These are phyloP conservation scores for Cydia strobilella DNA, from an alignment of 1,140 invertebrate genomes.

Conservation along the genomic window DNA sequence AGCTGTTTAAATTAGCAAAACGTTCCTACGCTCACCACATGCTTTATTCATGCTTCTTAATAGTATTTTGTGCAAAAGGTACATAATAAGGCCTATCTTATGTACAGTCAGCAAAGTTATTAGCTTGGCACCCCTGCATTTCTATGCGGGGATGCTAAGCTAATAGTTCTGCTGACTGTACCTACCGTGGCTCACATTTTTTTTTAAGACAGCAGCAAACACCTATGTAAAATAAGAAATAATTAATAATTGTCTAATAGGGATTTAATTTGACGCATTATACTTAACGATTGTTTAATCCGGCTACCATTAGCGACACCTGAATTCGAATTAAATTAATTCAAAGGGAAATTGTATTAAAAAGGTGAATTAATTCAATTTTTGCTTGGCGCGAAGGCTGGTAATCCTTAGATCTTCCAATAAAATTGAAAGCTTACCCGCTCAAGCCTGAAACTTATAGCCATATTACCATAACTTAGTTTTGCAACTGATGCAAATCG, in stretches of 20 bases:
- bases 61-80: too few species aligned
- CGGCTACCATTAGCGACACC: slow-evolving; percentile 34
- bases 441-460: slow-evolving; percentile 62
- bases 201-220: too few species aligned
- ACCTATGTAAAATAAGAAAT: not conserved
- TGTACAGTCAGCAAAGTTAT: too few species aligned
- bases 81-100: too few species aligned
- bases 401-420: slow-evolving; percentile 43
- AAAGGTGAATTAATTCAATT: slow-evolving; percentile 46
- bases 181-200: too few species aligned
- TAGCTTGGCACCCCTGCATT: too few species aligned
- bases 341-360: slow-evolving; percentile 40
- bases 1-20: too few species aligned
- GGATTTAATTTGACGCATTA: not conserved
- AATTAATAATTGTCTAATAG: not conserved
- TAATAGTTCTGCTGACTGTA: too few species aligned
- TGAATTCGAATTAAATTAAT: slow-evolving; percentile 34
- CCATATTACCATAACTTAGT: slow-evolving; percentile 70
- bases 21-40: too few species aligned
- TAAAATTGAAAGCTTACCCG: slow-evolving; percentile 66
- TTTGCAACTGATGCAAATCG: slow-evolving; percentile 67
- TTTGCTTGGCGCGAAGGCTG: slow-evolving; percentile 44
- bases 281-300: not conserved
- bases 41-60: too few species aligned
- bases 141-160: too few species aligned